A percentile compares a stretch with the other conserved stretches of the same genome.
phyloP scores from a whole-genome alignment of 2,113 vertebrate genomes.

The Morone saxatilis region DNA sequence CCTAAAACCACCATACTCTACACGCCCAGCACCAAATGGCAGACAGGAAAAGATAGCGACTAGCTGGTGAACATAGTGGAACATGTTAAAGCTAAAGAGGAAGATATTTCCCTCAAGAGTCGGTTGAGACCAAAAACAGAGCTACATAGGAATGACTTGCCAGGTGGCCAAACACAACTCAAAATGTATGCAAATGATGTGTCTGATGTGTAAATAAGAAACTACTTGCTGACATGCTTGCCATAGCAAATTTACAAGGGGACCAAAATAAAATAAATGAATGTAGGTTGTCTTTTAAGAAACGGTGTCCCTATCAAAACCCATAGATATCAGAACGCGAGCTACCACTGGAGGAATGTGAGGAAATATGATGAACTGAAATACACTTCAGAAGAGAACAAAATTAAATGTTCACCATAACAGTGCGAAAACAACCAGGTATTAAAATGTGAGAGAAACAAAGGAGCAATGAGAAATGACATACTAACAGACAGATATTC shows the following conservation, averaged over 20 bases:
- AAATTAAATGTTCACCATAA: slow-evolving; percentile 8
- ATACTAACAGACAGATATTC: slow-evolving; percentile 10
- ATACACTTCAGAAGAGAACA: background rate
- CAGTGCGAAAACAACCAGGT: background rate
- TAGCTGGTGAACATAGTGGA: background rate
- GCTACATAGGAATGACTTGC: background rate
- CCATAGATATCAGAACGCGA: too few species aligned
- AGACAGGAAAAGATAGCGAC: background rate
- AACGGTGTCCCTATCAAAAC: background rate
- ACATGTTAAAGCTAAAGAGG: background rate
- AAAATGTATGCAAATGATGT: background rate
- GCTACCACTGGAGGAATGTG: background rate
- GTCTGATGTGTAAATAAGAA: background rate
- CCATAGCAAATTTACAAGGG: background rate
- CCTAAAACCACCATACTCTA: background rate
- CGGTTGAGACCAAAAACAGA: background rate
- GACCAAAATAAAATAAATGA: background rate
- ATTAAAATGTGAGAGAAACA: slow-evolving; percentile 29
- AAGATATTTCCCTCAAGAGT: background rate
- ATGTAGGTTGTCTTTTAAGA: background rate
- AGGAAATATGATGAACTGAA: background rate
- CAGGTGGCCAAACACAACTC: background rate
- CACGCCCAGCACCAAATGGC: background rate
- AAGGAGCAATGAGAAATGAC: background rate
- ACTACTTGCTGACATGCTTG: background rate